A percentile compares a stretch with the other conserved stretches of the same genome.
phyloP scores from a whole-genome alignment of 2,888 invertebrate species.

The Dryadula phaetusa region DNA sequence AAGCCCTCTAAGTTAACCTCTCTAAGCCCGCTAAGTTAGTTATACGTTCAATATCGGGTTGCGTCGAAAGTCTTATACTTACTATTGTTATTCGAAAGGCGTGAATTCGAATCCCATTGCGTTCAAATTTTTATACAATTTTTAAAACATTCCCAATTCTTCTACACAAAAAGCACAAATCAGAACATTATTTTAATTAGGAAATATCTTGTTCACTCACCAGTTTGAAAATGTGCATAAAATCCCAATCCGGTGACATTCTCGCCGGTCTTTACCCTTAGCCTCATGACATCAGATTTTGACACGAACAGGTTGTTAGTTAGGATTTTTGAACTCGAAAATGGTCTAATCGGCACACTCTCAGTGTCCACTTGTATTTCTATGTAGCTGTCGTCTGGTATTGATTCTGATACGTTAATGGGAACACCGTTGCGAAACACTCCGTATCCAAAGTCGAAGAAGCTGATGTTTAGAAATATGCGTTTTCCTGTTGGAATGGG shows the following conservation, averaged over 20 bases:
- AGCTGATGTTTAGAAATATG: conserved; percentile 88
- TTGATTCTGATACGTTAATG: conserved; percentile 59
- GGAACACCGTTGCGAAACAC: conserved; percentile 70
- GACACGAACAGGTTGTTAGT: conserved; percentile 89
- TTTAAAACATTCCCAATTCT: too few species aligned
- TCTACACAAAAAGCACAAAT: too few species aligned
- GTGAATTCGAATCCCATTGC: too few species aligned
- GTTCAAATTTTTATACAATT: too few species aligned
- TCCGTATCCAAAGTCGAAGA: conserved; percentile 83
- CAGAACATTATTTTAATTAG: too few species aligned
- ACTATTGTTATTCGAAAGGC: too few species aligned
- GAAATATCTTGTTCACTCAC: conserved; percentile 62
- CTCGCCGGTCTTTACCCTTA: conserved; percentile 86
- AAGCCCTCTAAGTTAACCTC: too few species aligned
- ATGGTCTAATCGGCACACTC: conserved; percentile 83
- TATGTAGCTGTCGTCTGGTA: conserved; percentile 75
- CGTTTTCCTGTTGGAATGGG: conserved; percentile 78
- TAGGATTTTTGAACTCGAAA: conserved; percentile 78
- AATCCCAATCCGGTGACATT: conserved; percentile 88
- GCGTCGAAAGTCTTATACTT: too few species aligned
- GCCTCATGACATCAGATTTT: conserved; percentile 83
- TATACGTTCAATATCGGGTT: too few species aligned
- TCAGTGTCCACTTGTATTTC: conserved; percentile 85
- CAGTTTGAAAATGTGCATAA: conserved; percentile 86
- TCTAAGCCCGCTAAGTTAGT: too few species aligned